phyloP scores from a whole-genome alignment of 2,797 vertebrate genomes.

The Anas georgica region DNA sequence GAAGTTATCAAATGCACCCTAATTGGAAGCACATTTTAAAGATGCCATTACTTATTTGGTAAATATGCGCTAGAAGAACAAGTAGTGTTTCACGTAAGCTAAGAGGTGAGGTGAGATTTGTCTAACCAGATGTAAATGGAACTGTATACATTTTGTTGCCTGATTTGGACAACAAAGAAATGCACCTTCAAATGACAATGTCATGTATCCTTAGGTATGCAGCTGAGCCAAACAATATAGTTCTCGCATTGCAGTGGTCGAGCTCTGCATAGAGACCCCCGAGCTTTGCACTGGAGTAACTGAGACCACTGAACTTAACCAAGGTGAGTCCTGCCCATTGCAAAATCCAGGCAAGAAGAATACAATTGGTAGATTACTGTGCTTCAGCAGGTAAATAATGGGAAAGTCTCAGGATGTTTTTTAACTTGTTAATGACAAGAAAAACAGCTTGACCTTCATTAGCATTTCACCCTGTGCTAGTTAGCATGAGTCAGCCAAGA shows the following conservation, averaged over 20 bases:
- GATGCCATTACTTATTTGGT: not conserved
- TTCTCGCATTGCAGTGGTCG: not conserved
- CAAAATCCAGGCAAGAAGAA: not conserved
- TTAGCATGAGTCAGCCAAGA: not conserved
- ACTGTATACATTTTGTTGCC: not conserved
- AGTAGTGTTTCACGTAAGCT: rapidly evolving
- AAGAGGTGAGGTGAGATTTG: not conserved
- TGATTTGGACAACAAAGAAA: not conserved
- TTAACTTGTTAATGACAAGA: not conserved
- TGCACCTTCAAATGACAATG: not conserved
- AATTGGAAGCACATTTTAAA: not conserved
- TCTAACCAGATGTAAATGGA: not conserved
- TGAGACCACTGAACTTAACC: not conserved
- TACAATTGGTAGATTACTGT: not conserved
- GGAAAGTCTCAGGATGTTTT: not conserved
- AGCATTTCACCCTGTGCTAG: not conserved
- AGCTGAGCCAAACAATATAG: not conserved
- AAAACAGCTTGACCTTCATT: not conserved
- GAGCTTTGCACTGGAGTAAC: rapidly evolving
- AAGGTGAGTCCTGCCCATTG: not conserved
- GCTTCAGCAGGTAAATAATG: rapidly evolving
- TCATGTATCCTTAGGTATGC: not conserved
- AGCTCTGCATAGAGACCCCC: not conserved
- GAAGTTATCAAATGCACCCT: not conserved
- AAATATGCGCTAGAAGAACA: not conserved